Conservation (phyloP, 2,797 vertebrate genomes). For the Rachycentron canadum region DNA sequence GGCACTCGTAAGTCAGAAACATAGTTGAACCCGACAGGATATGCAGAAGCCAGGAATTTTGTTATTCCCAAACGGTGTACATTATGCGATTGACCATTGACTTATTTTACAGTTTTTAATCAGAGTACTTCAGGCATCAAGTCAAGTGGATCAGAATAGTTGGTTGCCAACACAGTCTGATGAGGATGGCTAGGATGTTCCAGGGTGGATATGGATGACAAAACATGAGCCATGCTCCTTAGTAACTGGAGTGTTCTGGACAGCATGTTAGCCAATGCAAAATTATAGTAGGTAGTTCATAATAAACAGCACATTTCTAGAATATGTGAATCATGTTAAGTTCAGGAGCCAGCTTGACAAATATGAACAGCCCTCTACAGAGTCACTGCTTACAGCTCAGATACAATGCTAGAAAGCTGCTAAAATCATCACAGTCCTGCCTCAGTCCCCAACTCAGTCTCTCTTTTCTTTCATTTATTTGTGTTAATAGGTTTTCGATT, state of each 20-base stretch:
- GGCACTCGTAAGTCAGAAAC: not conserved
- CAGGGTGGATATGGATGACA: conserved; percentile 15
- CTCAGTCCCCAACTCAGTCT: not conserved
- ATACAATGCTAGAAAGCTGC: not conserved
- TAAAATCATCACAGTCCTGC: not conserved
- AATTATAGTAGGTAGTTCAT: not conserved
- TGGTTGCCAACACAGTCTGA: conserved; percentile 10
- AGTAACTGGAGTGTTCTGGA: conserved; percentile 5
- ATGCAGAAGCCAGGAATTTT: conserved; percentile 1
- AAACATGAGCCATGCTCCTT: not conserved
- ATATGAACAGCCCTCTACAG: not conserved
- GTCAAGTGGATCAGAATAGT: conserved; percentile 14
- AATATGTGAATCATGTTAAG: not conserved
- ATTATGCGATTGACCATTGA: conserved; percentile 17
- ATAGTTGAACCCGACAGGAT: not conserved
- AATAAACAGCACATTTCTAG: not conserved
- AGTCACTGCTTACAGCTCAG: not conserved
- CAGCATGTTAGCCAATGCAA: not conserved
- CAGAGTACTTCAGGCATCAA: conserved; percentile 32
- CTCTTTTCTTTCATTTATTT: not conserved
- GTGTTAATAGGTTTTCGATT: not conserved
- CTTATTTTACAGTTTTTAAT: conserved; percentile 12
- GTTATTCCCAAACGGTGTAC: conserved; percentile 12
- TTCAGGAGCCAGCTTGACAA: not conserved
- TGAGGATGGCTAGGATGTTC: conserved; percentile 31